Evolutionary conservation across 2,797 vertebrate species (phyloP).

Genomic region (Sternotherus odoratus): DNA sequence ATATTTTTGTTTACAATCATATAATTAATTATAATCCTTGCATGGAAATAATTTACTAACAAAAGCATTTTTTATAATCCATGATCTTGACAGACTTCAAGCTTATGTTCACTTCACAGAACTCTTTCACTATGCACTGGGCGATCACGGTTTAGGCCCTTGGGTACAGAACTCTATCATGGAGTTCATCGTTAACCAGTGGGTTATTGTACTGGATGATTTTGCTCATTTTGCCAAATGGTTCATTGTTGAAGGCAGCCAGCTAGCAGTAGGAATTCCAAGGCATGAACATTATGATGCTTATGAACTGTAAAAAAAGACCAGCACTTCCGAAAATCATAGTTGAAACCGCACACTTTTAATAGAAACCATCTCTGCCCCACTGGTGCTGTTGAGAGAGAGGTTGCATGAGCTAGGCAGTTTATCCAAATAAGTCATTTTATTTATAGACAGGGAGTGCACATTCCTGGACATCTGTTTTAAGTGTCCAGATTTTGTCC

Average conservation of each 20-base stretch:
- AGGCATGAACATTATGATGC: conserved; percentile 1
- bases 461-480: neutral
- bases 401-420: conserved; percentile 9
- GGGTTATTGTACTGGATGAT: neutral
- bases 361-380: neutral
- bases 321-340: conserved; percentile 33
- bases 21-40: neutral
- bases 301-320: conserved; percentile 16
- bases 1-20: neutral
- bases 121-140: neutral
- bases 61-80: neutral
- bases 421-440: neutral
- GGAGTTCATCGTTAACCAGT: neutral
- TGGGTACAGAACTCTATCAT: neutral
- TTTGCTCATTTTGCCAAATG: neutral
- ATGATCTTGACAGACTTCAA: neutral
- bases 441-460: neutral
- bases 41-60: neutral
- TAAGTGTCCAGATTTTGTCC: neutral
- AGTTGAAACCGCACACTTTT: neutral
- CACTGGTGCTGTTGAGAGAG: neutral
- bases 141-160: conserved; percentile 10
- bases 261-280: conserved; percentile 3
- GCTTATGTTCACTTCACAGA: neutral
- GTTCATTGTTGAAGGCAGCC: conserved; percentile 2